Conservation (phyloP, 1,140 invertebrate species). For the Camponotus vicinus region DNA sequence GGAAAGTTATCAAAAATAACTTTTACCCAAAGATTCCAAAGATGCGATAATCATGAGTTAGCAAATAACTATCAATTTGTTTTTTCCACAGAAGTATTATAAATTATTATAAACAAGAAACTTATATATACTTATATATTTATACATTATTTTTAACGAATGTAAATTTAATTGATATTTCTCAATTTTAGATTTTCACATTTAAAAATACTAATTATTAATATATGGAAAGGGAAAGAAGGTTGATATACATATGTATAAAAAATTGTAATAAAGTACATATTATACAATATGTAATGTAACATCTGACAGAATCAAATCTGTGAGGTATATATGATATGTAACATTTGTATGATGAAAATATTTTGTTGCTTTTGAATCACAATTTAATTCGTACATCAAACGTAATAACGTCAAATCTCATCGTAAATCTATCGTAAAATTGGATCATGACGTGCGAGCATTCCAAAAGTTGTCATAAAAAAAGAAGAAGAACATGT, state of each 20-base stretch:
- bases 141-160: neutral
- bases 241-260: neutral
- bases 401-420: neutral
- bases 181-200: neutral
- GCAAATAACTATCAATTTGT: neutral
- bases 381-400: neutral
- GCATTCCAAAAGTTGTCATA: neutral
- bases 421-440: neutral
- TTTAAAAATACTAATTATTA: slow-evolving; percentile 8
- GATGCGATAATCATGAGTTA: neutral
- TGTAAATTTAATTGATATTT: neutral
- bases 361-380: slow-evolving; percentile 14
- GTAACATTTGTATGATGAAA: neutral
- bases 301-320: neutral
- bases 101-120: neutral
- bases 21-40: neutral
- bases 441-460: slow-evolving; percentile 4
- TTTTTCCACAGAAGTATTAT: neutral
- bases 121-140: neutral
- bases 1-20: neutral
- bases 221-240: too few species aligned
- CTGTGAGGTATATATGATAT: neutral
- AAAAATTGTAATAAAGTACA: neutral
- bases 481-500: neutral
- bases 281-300: neutral